A percentile compares a stretch with the other conserved stretches of the same genome.
Conservation (phyloP, 92 coral and sea anemone species). For the Montipora capitata region DNA sequence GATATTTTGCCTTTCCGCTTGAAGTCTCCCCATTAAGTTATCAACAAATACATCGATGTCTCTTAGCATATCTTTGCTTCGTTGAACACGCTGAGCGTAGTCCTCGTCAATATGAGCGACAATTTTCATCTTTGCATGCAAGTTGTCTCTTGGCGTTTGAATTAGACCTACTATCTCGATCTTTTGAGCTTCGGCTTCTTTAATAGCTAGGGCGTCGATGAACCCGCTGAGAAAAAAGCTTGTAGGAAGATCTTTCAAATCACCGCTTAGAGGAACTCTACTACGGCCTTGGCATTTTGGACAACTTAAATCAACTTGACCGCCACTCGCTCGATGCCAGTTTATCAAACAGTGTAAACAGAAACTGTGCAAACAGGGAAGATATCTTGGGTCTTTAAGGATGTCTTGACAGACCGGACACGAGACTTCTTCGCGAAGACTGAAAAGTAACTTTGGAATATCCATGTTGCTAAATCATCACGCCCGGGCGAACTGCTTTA, state of each 20-base stretch:
- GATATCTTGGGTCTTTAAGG: constrained; percentile 34
- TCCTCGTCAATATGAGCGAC: neutral
- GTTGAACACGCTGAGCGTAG: neutral
- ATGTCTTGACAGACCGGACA: constrained; percentile 37
- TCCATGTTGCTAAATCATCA: neutral
- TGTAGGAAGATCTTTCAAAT: constrained; percentile 26
- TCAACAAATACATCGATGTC: constrained; percentile 4
- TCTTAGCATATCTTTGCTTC: neutral
- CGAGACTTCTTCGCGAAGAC: constrained; percentile 25
- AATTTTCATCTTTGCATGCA: neutral
- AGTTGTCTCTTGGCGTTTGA: neutral
- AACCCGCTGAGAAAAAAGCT: constrained; percentile 59
- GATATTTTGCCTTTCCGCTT: neutral
- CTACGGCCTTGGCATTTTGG: constrained; percentile 34
- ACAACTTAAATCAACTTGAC: neutral
- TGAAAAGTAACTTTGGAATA: constrained; percentile 9
- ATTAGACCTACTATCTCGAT: neutral
- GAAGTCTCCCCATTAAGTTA: neutral
- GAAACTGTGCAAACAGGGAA: constrained; percentile 56
- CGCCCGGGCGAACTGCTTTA: too few species aligned
- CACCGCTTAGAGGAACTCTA: constrained; percentile 31
- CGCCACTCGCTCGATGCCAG: constrained; percentile 2
- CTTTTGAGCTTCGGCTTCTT: constrained; percentile 25
- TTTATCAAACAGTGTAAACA: constrained; percentile 30
- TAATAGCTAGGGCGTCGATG: constrained; percentile 44